Base-by-base conservation (phyloP, 2,797 vertebrate genomes). In the Clarias pachynema region DNA sequence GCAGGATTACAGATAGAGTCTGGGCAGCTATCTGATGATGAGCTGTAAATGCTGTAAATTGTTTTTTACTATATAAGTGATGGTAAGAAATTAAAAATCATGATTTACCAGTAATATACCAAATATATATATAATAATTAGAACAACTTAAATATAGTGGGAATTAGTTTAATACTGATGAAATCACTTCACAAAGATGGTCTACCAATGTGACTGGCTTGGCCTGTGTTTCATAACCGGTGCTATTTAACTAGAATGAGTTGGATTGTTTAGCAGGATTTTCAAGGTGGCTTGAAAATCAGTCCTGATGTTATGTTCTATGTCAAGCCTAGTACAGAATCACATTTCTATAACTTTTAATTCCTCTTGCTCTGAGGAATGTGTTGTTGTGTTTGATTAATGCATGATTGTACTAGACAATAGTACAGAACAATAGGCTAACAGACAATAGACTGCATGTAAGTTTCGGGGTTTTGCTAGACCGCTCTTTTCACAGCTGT, bases 401-500 rank as follows among this genome's bases (percentile, higher is more conserved):
- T 80, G 62, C n/a, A 29, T 0, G 62, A 53, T 22, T 66, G 62
- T 15, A 65, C 8, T 63, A 65, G 20, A 80, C 60, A 80, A 80
- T 49, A 49, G 37, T 49, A 72, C 44, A 12, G 37, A 29, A 73
- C 77, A 79, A 44, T n/a, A 44, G 34, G 20, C 22, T 40, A 26
- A 16, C 40, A 68, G 49, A 68, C 49, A 68, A 31, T 16, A 82
- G 31, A 37, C 22, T 31, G 40, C 59, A 24, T 65, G 26, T 82
- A 8, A 5, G 31, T 72, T 79, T 74, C 22, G 14, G 26, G n/a
- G 77, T n/a, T 74, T 75, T n/a, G 37, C 20, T 81, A 81, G 60
- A 56, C 72, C 81, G 18, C 65, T 85, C 79, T 84, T 73, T 66
- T 60, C 63, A 56, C 79, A 0, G 65, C 60, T 82, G 68, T 79